Base-by-base conservation (phyloP, 2,113 vertebrate genomes). In the Myiozetetes cayanensis region DNA sequence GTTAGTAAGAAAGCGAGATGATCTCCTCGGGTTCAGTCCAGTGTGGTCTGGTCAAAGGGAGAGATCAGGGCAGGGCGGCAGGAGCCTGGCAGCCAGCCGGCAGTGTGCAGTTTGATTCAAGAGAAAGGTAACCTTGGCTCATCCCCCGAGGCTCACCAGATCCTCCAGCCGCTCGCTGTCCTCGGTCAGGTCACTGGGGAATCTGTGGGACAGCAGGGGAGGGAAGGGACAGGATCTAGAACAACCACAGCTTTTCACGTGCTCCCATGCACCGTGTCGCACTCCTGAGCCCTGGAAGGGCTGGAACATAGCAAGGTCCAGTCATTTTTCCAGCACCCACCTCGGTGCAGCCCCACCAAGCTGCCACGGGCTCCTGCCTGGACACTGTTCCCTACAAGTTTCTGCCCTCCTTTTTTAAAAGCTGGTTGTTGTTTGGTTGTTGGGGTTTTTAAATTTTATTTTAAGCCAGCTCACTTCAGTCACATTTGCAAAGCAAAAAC, bases 1-100 rank as follows among this genome's bases (percentile, higher is more conserved):
- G 97, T 98, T 98, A 98, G 98, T 98, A 98, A 96, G 97, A 97
- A 97, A 98, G 97, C 96, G 97, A 97, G 98, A 96, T 97, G 97
- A 97, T 97, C 97, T 96, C 96, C 92, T 85, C 28, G 89, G 97
- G 94, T 96, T 95, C 95, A 96, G 95, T 96, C 98, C 98, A 97
- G 97, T 96, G 86, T 95, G 98, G 98, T 96, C 98, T 97, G 96
- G 96, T 96, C 97, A 97, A 97, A 89, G 96, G 98, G 96, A 97
- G 97, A 93, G 97, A 94, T 96, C 95, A 74, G 97, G 94, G 95
- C 94, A 86, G 93, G 98, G 96, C 89, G 62, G 96, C 89, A 86
- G 96, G 96, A 96, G 98, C 97, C 90, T 94, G 95, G 96, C 94
- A 94, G 97, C 95, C 95, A 94, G 98, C 96, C 94, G 94, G 97